Evolutionary conservation across 2,113 vertebrate genomes (phyloP).

Genomic region (Austrofundulus limnaeus): DNA sequence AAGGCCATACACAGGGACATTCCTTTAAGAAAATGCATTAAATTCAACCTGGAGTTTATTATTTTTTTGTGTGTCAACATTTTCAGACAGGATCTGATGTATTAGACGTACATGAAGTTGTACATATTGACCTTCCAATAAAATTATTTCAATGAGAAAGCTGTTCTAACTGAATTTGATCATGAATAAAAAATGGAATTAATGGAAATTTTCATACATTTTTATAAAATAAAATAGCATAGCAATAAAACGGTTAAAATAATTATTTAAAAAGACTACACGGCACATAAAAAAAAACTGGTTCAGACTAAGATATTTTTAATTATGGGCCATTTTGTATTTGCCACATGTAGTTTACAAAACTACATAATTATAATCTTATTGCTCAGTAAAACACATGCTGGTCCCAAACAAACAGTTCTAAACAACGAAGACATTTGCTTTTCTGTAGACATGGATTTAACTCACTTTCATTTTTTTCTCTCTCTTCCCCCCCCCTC

Average conservation of each 20-base stretch:
- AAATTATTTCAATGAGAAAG: neutral
- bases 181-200: neutral
- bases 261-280: no score
- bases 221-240: no score
- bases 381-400: conserved; percentile 2
- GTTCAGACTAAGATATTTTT: no score
- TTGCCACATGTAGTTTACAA: neutral
- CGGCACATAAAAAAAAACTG: no score
- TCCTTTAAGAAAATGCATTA: neutral
- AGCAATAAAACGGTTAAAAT: no score
- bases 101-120: neutral
- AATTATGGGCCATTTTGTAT: no score
- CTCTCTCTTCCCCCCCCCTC: neutral
- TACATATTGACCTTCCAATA: conserved; percentile 6
- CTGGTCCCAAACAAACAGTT: neutral
- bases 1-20: neutral
- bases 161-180: neutral
- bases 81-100: neutral
- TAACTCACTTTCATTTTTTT: conserved; percentile 35
- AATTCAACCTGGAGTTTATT: neutral
- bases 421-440: conserved; percentile 13
- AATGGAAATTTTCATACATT: no score
- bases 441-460: conserved; percentile 37
- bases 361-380: neutral
- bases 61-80: neutral